Evolutionary conservation across 2,113 vertebrate species (phyloP).

Genomic region (Chionis minor): DNA sequence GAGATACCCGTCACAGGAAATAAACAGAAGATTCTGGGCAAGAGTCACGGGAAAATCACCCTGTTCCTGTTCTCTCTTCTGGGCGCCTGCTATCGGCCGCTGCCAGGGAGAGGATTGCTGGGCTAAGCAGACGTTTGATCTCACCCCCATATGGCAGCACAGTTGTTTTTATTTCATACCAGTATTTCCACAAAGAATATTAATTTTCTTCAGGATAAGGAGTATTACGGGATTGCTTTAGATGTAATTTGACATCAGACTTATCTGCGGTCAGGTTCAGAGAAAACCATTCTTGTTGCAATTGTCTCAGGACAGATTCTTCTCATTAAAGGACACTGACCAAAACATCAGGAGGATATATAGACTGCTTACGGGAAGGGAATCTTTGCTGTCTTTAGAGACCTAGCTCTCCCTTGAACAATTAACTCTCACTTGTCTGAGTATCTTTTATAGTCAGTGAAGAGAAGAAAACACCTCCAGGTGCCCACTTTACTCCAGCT

Average conservation of each 20-base stretch:
- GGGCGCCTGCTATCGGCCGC: neutral
- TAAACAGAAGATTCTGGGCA: neutral
- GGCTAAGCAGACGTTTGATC: neutral
- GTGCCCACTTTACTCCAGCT: neutral
- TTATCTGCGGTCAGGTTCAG: neutral
- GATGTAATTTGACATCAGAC: neutral
- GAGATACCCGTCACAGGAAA: neutral
- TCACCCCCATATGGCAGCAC: rapidly evolving
- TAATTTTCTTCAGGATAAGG: neutral
- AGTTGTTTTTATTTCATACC: neutral
- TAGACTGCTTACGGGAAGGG: rapidly evolving
- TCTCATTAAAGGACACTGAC: neutral
- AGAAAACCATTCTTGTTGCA: neutral
- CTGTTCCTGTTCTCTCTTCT: neutral
- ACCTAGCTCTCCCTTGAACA: neutral
- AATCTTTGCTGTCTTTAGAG: neutral
- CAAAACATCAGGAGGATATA: neutral
- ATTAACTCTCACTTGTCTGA: neutral
- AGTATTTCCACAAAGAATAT: neutral
- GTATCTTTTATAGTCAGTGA: neutral
- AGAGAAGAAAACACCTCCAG: neutral
- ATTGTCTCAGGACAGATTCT: neutral
- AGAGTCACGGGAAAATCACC: neutral
- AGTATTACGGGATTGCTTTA: neutral
- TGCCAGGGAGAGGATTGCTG: neutral